phyloP scores from a whole-genome alignment of 2,888 invertebrate species.

The Tillus elongatus region DNA sequence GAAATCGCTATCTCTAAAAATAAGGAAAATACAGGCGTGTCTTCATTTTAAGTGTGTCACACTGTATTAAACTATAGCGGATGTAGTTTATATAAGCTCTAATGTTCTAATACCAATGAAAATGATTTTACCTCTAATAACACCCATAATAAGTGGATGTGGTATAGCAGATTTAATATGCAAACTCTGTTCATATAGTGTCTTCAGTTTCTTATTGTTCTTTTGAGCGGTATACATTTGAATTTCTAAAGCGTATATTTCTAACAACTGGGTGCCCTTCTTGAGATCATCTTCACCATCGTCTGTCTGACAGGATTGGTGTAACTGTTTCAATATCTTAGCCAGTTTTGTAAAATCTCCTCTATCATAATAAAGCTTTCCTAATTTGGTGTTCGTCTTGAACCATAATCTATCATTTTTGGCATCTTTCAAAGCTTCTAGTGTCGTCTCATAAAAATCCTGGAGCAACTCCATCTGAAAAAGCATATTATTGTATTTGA shows the following conservation, averaged over 20 bases:
- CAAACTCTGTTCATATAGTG: conserved; percentile 93
- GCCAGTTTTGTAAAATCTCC: conserved; percentile 90
- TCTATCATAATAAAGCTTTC: conserved; percentile 95
- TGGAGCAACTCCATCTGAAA: conserved; percentile 90
- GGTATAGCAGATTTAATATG: conserved; percentile 99
- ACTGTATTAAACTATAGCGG: too few relatives aligned
- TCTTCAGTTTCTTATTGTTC: conserved; percentile 95
- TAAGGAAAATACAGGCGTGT: too few relatives aligned
- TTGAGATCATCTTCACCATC: conserved; percentile 96
- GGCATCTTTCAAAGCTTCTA: conserved; percentile 91
- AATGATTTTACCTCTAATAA: conserved; percentile 70
- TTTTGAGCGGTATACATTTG: conserved; percentile 99
- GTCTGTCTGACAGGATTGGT: conserved; percentile 96
- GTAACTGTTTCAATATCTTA: conserved; percentile 93
- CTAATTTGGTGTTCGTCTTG: conserved; percentile 98
- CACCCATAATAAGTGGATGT: conserved; percentile 99
- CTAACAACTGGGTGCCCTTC: conserved; percentile 93
- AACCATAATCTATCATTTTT: conserved; percentile 99
- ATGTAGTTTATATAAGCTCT: too few relatives aligned
- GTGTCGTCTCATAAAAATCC: conserved; percentile 95
- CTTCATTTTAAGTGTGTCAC: too few relatives aligned
- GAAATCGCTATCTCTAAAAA: too few relatives aligned
- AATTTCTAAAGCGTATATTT: conserved; percentile 97
- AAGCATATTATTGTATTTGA: too few relatives aligned
- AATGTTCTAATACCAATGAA: too few relatives aligned